Percentiles rank a stretch among this genome's conserved stretches.
Conservation (phyloP, 2,888 invertebrate species). For the Pollenia labialis region DNA sequence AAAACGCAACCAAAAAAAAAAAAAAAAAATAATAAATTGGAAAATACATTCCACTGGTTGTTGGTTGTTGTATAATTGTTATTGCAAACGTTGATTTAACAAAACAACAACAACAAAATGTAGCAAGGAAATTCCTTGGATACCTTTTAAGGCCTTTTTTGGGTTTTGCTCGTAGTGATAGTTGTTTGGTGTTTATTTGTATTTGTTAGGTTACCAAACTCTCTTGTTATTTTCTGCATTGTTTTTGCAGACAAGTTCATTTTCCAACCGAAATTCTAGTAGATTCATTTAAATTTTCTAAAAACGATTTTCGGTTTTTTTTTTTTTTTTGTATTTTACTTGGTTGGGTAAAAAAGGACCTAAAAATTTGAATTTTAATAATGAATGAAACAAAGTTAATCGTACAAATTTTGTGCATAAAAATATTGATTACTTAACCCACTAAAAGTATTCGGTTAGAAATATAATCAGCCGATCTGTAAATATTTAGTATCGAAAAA, state of each 20-base stretch:
- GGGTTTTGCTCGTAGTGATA: constrained; percentile 5
- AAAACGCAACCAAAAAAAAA: neutral
- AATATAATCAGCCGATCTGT: no score
- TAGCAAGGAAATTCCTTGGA: constrained; percentile 67
- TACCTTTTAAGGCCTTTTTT: constrained; percentile 58
- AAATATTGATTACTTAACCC: neutral
- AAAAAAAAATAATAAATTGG: no score
- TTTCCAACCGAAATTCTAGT: neutral
- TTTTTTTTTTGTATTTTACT: neutral
- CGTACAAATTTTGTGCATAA: neutral
- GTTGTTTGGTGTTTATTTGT: constrained; percentile 19
- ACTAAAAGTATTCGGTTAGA: no score
- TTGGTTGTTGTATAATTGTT: constrained; percentile 20
- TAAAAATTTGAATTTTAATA: neutral
- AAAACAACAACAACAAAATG: constrained; percentile 43
- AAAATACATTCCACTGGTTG: constrained; percentile 46
- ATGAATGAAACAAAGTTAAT: neutral
- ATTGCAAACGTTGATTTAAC: constrained; percentile 43
- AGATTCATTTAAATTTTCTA: constrained; percentile 12
- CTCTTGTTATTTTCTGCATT: constrained; percentile 21
- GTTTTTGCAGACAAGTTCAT: constrained; percentile 7
- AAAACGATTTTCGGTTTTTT: neutral
- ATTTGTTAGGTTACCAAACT: constrained; percentile 63
- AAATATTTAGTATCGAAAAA: no score
- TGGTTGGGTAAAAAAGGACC: no score